These are phyloP conservation scores for Argya squamiceps DNA, from an alignment of 2,797 vertebrate species.

Conservation along the genomic window DNA sequence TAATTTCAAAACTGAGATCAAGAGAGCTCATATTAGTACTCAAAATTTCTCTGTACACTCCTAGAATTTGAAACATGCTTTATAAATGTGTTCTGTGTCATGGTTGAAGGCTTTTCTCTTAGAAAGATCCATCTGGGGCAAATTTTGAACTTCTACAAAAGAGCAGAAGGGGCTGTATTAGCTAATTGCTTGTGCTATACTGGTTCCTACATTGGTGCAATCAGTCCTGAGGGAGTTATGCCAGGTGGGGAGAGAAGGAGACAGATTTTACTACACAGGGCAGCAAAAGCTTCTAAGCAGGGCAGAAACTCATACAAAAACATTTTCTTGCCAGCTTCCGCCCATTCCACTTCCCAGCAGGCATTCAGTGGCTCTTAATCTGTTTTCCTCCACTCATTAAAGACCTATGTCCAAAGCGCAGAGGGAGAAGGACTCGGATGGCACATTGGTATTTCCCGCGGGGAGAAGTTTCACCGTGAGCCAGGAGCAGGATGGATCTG, in stretches of 20 bases:
- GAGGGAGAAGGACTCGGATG: neutral
- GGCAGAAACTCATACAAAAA: constrained; percentile 24
- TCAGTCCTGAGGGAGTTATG: constrained; percentile 57
- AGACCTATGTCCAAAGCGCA: neutral
- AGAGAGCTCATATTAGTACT: neutral
- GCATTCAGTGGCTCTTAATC: neutral
- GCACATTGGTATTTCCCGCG: neutral
- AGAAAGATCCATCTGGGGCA: neutral
- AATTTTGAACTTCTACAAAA: neutral
- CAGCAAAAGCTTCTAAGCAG: constrained; percentile 44
- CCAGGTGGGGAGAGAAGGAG: constrained; percentile 46
- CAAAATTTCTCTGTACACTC: neutral
- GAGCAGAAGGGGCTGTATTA: constrained; percentile 32
- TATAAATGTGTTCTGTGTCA: neutral
- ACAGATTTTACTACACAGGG: neutral
- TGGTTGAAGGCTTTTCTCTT: neutral
- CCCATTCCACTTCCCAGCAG: neutral
- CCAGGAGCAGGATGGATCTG: neutral
- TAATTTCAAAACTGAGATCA: neutral
- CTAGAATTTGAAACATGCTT: neutral
- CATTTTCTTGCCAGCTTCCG: constrained; percentile 14
- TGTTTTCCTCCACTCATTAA: constrained; percentile 25
- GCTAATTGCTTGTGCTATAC: constrained; percentile 19
- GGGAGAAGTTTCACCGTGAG: neutral
- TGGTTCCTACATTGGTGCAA: neutral